Conservation (phyloP, 2,888 invertebrate genomes). For the Aphodius sticticus region DNA sequence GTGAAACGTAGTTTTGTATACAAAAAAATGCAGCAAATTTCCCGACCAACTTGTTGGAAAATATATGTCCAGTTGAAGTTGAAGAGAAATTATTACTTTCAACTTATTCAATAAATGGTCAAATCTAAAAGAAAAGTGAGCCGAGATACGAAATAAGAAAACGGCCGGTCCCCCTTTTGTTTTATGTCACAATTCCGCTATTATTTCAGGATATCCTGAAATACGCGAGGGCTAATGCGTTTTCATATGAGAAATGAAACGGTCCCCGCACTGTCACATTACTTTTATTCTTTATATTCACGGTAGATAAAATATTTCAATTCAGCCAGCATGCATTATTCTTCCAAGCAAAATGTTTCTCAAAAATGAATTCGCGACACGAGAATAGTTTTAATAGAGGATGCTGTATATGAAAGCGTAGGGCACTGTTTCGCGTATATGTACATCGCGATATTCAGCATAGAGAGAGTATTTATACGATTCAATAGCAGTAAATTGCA, state of each 20-base stretch:
- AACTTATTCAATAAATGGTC: neutral
- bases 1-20: no score
- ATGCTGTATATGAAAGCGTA: neutral
- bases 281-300: neutral
- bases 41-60: no score
- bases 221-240: neutral
- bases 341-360: neutral
- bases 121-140: no score
- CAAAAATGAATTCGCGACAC: neutral
- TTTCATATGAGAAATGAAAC: neutral
- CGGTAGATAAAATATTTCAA: conserved; percentile 4
- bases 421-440: neutral
- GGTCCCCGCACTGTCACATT: neutral
- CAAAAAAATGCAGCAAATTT: no score
- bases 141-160: neutral
- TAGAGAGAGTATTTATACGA: conserved; percentile 38
- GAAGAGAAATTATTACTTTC: no score
- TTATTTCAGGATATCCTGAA: conserved; percentile 4
- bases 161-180: neutral
- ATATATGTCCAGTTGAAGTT: no score
- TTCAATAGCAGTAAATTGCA: conserved; percentile 42
- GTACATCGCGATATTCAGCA: neutral
- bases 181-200: neutral
- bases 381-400: neutral
- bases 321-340: neutral